Evolutionary conservation across 2,113 vertebrate genomes (phyloP).

Genomic region (Lipotes vexillifer): DNA sequence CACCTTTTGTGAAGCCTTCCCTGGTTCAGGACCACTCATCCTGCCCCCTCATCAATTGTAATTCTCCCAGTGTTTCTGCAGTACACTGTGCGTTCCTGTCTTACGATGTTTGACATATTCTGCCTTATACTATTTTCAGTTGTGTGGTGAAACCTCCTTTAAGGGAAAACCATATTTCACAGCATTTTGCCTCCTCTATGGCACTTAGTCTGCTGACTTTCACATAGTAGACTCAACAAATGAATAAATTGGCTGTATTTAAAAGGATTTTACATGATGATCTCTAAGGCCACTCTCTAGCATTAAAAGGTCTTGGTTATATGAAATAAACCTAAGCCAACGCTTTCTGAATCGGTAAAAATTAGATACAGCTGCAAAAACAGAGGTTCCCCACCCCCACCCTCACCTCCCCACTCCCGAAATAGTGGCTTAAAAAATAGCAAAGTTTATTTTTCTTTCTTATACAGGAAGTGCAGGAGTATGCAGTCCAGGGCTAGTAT

Average conservation of each 20-base stretch:
- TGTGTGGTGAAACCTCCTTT: not conserved
- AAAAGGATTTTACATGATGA: not conserved
- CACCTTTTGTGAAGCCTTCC: not conserved
- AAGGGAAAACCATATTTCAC: not conserved
- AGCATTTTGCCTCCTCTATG: not conserved
- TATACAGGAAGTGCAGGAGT: not conserved
- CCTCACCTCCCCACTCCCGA: not conserved
- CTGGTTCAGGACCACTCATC: not conserved
- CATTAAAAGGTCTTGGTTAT: not conserved
- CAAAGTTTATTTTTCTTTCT: not conserved
- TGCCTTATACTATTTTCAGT: not conserved
- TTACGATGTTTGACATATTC: not conserved
- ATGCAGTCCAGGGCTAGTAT: not conserved
- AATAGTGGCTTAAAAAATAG: not conserved
- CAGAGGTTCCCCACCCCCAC: not conserved
- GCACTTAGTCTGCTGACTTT: not conserved
- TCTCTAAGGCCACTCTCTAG: not conserved
- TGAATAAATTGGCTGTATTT: not conserved
- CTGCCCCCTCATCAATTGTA: no score
- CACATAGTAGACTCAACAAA: not conserved
- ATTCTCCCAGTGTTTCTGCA: accelerated
- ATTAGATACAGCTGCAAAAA: not conserved
- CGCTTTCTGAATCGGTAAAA: not conserved
- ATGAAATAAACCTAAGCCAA: not conserved
- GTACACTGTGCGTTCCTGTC: not conserved